Conservation (phyloP, 30 jellyfish, hydroid and myxozoan genomes). For the Aurelia sp. region DNA sequence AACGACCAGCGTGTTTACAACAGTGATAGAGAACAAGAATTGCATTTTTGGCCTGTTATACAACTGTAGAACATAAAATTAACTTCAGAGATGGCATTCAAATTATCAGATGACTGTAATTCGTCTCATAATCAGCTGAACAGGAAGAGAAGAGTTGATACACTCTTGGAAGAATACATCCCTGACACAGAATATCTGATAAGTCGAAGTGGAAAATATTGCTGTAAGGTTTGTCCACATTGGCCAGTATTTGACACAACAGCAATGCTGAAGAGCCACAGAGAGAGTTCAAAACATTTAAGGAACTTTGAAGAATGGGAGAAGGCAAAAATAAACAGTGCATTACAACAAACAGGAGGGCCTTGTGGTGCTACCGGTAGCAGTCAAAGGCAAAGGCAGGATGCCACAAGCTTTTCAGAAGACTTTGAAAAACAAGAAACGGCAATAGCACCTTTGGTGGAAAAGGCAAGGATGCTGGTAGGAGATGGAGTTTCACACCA, state of each 20-base stretch:
- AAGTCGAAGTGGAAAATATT: constrained; percentile 70
- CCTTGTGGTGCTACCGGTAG: too few species aligned
- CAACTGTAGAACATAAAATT: too few species aligned
- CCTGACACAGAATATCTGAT: constrained; percentile 21
- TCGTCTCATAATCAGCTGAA: constrained; percentile 26
- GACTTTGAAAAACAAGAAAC: not conserved
- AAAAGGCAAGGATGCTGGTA: not conserved
- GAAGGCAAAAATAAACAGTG: constrained; percentile 6
- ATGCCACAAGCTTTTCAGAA: not conserved
- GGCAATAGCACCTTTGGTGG: not conserved
- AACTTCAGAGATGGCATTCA: constrained; percentile 52
- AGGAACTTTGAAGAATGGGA: constrained; percentile 52
- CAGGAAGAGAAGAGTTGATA: constrained; percentile 32
- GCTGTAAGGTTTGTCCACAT: constrained; percentile 75
- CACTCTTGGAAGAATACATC: constrained; percentile 24
- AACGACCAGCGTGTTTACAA: too few species aligned
- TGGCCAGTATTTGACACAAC: constrained; percentile 87
- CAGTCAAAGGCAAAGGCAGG: not conserved
- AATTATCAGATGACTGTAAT: constrained; percentile 50
- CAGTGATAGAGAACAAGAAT: too few species aligned
- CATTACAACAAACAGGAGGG: not conserved
- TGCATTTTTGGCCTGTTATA: too few species aligned
- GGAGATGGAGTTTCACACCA: not conserved
- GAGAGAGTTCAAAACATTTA: constrained; percentile 50
- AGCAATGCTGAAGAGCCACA: constrained; percentile 48